phyloP scores from a whole-genome alignment of 2,888 invertebrate species.

The Luperina testacea region DNA sequence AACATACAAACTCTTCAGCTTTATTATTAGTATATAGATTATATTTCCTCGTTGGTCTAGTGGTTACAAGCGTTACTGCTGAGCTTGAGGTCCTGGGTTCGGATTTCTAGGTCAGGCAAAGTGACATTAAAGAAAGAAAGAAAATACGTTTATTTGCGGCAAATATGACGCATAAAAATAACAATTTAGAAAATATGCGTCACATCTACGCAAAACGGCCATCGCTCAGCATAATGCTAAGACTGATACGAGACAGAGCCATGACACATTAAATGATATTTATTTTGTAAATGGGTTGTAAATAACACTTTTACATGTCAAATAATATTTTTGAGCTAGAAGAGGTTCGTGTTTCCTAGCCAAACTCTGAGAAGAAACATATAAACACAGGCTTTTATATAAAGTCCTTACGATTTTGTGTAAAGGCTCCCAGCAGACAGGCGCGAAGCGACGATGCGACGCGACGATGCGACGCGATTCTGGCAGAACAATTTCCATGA shows the following conservation, averaged over 20 bases:
- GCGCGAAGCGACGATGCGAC: too few relatives aligned
- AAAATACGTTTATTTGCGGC: too few relatives aligned
- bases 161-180: too few relatives aligned
- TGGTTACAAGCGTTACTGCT: background rate
- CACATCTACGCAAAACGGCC: too few relatives aligned
- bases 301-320: background rate
- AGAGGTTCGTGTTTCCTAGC: background rate
- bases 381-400: background rate
- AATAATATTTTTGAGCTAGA: background rate
- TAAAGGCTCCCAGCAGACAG: background rate
- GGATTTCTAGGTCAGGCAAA: background rate
- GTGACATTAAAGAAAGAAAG: background rate
- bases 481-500: too few relatives aligned
- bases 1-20: too few relatives aligned
- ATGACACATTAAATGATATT: background rate
- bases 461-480: too few relatives aligned
- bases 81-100: background rate
- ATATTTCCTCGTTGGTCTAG: background rate
- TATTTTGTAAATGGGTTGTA: background rate
- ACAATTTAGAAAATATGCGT: too few relatives aligned
- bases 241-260: too few relatives aligned
- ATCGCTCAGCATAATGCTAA: too few relatives aligned
- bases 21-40: too few relatives aligned
- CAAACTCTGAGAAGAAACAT: background rate
- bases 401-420: background rate